Evolutionary conservation across 1,140 invertebrate genomes (phyloP).

Genomic region (Rhopalosiphum padi): DNA sequence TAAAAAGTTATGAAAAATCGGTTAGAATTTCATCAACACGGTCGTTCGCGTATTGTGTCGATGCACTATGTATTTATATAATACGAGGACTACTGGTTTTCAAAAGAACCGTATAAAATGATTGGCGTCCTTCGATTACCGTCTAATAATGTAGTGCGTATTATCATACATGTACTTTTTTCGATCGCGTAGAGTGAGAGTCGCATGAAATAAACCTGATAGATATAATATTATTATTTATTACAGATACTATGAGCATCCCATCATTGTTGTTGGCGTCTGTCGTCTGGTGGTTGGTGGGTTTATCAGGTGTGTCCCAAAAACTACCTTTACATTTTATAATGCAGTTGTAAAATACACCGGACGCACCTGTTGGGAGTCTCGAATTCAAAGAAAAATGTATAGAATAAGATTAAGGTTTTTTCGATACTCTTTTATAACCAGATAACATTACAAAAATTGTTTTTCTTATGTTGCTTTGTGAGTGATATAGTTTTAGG

Average conservation of each 20-base stretch:
- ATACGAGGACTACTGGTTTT: conserved; percentile 28
- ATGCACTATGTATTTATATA: background rate
- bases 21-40: background rate
- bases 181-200: background rate
- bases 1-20: background rate
- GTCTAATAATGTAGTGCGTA: background rate
- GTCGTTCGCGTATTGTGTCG: background rate
- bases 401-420: background rate
- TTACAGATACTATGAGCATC: background rate
- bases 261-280: background rate
- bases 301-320: background rate
- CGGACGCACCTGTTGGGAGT: background rate
- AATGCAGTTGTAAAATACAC: background rate
- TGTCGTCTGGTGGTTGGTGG: background rate
- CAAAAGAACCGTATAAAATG: conserved; percentile 33
- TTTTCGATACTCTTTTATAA: background rate
- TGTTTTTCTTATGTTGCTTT: background rate
- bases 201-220: background rate
- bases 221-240: background rate
- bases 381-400: background rate
- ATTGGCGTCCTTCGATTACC: conserved; percentile 21
- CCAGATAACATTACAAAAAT: background rate
- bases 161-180: background rate
- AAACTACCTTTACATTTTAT: background rate
- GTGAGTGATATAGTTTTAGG: background rate